These are phyloP conservation scores for Antedon bifida DNA, from an alignment of 35 echinoderm and acorn worm species.

Conservation along the genomic window DNA sequence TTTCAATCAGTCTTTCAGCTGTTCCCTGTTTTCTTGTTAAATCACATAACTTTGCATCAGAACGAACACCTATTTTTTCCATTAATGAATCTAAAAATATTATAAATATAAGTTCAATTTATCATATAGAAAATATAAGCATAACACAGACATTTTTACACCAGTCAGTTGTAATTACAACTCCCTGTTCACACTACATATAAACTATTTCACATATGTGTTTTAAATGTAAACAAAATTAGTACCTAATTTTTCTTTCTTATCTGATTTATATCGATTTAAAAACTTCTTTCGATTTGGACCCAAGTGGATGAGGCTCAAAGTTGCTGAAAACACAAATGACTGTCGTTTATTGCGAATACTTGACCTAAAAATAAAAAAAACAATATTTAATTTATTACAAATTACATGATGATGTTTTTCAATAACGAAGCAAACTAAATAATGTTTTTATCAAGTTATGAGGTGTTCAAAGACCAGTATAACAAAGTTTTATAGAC, in stretches of 20 bases:
- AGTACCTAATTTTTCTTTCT: slow-evolving; percentile 26
- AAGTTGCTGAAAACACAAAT: slow-evolving; percentile 85
- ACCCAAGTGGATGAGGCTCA: slow-evolving; percentile 70
- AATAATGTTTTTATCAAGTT: too few relatives aligned
- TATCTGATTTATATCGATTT: slow-evolving; percentile 17
- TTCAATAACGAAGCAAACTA: too few relatives aligned
- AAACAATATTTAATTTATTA: background rate
- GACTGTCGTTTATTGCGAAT: slow-evolving; percentile 33
- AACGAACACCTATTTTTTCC: slow-evolving; percentile 38
- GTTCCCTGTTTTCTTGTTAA: slow-evolving; percentile 79
- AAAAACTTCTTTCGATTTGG: slow-evolving; percentile 36
- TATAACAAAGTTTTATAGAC: too few relatives aligned
- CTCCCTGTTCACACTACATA: too few relatives aligned
- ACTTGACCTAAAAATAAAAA: background rate
- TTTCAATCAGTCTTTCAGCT: slow-evolving; percentile 53
- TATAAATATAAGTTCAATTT: background rate
- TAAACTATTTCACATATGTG: too few relatives aligned
- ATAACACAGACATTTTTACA: too few relatives aligned
- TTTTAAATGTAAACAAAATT: too few relatives aligned
- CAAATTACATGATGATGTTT: background rate
- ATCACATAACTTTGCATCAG: slow-evolving; percentile 60
- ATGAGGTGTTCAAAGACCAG: too few relatives aligned
- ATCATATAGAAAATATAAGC: background rate
- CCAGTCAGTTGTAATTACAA: too few relatives aligned
- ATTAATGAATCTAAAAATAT: slow-evolving; percentile 52